These are phyloP conservation scores for Cyrtonyx montezumae DNA, from an alignment of 2,113 vertebrate species.

Conservation along the genomic window DNA sequence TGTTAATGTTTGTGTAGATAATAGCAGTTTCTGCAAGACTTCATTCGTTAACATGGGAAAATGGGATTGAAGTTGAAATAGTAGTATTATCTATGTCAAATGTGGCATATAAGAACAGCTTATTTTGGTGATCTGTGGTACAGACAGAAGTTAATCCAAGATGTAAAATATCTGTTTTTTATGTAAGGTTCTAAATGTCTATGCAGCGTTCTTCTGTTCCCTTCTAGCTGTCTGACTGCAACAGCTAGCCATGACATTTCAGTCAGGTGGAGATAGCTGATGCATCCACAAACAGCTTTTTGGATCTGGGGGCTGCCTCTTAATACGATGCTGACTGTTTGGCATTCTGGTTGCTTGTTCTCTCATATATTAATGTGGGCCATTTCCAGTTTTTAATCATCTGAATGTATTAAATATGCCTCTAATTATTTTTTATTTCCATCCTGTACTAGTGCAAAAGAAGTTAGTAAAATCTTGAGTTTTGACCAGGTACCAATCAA, in stretches of 20 bases:
- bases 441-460: background rate
- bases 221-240: constrained; percentile 45
- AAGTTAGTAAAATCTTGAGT: background rate
- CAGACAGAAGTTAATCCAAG: background rate
- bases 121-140: background rate
- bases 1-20: background rate
- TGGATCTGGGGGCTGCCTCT: background rate
- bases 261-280: constrained; percentile 40
- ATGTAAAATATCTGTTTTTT: background rate
- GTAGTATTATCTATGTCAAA: background rate
- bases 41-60: background rate
- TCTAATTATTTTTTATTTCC: constrained; percentile 29
- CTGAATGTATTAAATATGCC: constrained; percentile 3
- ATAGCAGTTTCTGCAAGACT: background rate
- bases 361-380: constrained; percentile 19
- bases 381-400: constrained; percentile 33
- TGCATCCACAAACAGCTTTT: background rate
- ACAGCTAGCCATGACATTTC: constrained; percentile 44
- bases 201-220: constrained; percentile 24
- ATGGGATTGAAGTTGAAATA: background rate
- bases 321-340: constrained; percentile 3
- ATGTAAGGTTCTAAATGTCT: background rate
- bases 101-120: background rate
- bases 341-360: constrained; percentile 1
- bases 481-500: constrained; percentile 9